A percentile compares a stretch with the other conserved stretches of the same genome.
Conservation (phyloP, 2,888 invertebrate genomes). For the Clunio marinus region DNA sequence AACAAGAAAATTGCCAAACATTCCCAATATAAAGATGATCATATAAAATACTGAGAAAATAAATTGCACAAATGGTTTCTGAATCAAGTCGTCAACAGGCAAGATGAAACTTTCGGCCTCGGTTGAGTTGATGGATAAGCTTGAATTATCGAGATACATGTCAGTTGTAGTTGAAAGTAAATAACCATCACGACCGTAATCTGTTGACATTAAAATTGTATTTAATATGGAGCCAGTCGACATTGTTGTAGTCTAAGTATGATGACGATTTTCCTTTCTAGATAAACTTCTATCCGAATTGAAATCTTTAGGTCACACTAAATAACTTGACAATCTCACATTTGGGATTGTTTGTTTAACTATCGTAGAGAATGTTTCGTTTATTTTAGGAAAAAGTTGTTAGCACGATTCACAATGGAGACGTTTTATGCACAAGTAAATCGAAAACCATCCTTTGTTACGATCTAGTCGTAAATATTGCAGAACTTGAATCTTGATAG, state of each 20-base stretch:
- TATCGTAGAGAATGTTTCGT: background rate
- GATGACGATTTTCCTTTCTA: background rate
- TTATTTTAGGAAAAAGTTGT: background rate
- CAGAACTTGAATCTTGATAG: too few relatives aligned
- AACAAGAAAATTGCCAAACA: slow-evolving; percentile 85
- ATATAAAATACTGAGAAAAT: slow-evolving; percentile 59
- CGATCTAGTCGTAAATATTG: too few relatives aligned
- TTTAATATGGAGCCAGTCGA: slow-evolving; percentile 30
- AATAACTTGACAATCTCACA: too few relatives aligned
- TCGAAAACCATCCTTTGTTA: background rate
- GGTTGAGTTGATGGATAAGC: background rate
- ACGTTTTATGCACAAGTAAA: background rate
- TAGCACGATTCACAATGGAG: background rate
- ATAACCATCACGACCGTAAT: slow-evolving; percentile 18
- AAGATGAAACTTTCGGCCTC: background rate
- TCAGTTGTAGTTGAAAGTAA: background rate
- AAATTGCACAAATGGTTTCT: slow-evolving; percentile 41
- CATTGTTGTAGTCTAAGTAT: background rate
- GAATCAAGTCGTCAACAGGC: slow-evolving; percentile 40
- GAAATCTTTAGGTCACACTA: background rate
- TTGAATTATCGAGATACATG: slow-evolving; percentile 19
- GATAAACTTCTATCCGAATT: too few relatives aligned
- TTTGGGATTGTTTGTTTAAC: slow-evolving; percentile 7
- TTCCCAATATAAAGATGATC: slow-evolving; percentile 80
- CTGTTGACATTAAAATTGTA: slow-evolving; percentile 29